Evolutionary conservation across 1,140 invertebrate species (phyloP).

Genomic region (Elysia chlorotica): DNA sequence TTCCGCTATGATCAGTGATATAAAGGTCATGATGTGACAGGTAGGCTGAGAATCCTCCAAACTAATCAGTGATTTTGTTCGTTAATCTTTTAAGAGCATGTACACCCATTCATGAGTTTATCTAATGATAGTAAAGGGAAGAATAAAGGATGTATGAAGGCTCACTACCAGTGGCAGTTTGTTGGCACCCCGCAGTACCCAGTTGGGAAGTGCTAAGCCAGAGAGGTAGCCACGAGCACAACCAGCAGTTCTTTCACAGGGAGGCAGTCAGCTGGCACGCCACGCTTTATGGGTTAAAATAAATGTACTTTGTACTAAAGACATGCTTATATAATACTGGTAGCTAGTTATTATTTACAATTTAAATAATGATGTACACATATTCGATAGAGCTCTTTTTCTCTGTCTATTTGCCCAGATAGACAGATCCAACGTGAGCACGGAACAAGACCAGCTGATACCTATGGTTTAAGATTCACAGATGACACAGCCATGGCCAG

Average conservation of each 20-base stretch:
- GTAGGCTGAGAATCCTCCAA: too few species aligned
- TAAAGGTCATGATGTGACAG: too few species aligned
- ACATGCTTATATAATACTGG: background rate
- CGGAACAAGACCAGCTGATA: background rate
- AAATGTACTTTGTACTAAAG: background rate
- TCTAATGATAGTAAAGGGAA: too few species aligned
- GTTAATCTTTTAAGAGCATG: too few species aligned
- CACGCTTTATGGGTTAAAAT: background rate
- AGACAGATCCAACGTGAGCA: background rate
- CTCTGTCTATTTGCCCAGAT: background rate
- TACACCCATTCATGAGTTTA: too few species aligned
- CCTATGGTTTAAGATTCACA: constrained; percentile 56
- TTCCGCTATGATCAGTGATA: too few species aligned
- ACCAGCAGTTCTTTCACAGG: background rate
- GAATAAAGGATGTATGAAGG: too few species aligned
- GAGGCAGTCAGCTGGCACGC: background rate
- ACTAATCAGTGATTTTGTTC: too few species aligned
- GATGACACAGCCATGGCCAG: constrained; percentile 82
- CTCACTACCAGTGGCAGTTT: too few species aligned
- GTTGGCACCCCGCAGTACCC: too few species aligned
- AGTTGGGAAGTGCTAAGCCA: too few species aligned
- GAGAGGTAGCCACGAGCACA: too few species aligned
- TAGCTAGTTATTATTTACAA: background rate
- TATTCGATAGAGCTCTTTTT: background rate
- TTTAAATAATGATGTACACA: background rate